These are phyloP conservation scores for Peromyscus attwateri DNA, from an alignment of 2,797 vertebrate species.

Conservation along the genomic window DNA sequence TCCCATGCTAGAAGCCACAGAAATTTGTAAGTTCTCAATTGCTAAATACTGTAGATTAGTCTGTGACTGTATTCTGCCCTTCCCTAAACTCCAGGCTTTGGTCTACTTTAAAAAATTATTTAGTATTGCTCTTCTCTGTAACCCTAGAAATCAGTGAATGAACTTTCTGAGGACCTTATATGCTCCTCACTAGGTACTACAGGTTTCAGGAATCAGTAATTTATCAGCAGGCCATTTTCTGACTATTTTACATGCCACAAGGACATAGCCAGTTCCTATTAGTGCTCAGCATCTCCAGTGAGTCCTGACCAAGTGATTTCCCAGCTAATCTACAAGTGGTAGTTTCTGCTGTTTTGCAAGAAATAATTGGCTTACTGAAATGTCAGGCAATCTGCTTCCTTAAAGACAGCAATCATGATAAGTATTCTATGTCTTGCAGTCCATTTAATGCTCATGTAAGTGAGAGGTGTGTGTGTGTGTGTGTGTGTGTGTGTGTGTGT, in stretches of 20 bases:
- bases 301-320: not conserved
- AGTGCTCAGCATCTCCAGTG: not conserved
- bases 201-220: not conserved
- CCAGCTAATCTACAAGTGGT: not conserved
- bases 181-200: not conserved
- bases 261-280: not conserved
- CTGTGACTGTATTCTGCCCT: conserved; percentile 23
- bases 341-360: not conserved
- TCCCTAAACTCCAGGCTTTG: not conserved
- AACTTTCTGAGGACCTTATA: not conserved
- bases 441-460: not conserved
- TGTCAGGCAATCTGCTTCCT: not conserved
- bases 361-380: not conserved
- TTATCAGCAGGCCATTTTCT: not conserved
- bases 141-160: not conserved
- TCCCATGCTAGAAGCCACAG: not conserved
- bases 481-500: not conserved
- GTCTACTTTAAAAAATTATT: not conserved
- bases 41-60: not conserved
- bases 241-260: not conserved
- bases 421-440: not conserved
- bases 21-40: not conserved
- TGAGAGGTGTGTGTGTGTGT: not conserved
- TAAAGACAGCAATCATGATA: not conserved
- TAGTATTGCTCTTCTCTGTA: not conserved